Percentiles rank a stretch among this genome's conserved stretches.
phyloP scores from a whole-genome alignment of 2,888 invertebrate species.

The Strigamia transsilvanica region DNA sequence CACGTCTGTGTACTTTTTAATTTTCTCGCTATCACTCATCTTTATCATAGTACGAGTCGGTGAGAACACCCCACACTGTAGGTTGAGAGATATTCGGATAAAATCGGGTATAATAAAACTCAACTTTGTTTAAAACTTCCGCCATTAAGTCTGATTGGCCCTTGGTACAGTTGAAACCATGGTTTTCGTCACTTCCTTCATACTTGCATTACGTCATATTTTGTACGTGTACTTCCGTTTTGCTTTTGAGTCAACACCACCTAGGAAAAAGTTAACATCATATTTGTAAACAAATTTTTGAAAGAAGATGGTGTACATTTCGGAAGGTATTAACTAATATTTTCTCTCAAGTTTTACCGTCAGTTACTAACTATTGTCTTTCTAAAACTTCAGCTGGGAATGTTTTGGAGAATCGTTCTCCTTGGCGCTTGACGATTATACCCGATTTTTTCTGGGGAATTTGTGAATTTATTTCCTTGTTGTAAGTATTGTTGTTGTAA shows the following conservation, averaged over 20 bases:
- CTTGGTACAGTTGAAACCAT: no score
- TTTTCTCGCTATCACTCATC: background rate
- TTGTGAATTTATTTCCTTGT: no score
- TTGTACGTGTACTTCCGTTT: background rate
- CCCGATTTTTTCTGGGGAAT: no score
- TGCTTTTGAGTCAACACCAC: no score
- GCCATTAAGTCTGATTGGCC: background rate
- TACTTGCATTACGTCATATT: background rate
- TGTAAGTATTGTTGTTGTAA: no score
- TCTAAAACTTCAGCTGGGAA: background rate
- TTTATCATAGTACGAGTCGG: no score
- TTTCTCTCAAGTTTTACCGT: no score
- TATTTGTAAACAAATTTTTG: background rate
- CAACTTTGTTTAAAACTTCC: background rate
- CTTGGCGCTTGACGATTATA: no score
- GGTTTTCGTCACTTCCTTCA: background rate
- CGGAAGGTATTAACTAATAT: background rate
- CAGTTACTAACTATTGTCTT: no score
- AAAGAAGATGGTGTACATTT: constrained; percentile 23
- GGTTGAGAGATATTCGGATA: no score
- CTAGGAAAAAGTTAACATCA: no score
- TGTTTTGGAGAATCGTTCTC: constrained; percentile 1
- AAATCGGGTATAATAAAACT: background rate
- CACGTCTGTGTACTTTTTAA: background rate
- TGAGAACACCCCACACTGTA: background rate